A percentile compares a stretch with the other conserved stretches of the same genome.
These are phyloP conservation scores for Microctenopoma stevenorrisi DNA, from an alignment of 2,797 vertebrate genomes.

Conservation along the genomic window DNA sequence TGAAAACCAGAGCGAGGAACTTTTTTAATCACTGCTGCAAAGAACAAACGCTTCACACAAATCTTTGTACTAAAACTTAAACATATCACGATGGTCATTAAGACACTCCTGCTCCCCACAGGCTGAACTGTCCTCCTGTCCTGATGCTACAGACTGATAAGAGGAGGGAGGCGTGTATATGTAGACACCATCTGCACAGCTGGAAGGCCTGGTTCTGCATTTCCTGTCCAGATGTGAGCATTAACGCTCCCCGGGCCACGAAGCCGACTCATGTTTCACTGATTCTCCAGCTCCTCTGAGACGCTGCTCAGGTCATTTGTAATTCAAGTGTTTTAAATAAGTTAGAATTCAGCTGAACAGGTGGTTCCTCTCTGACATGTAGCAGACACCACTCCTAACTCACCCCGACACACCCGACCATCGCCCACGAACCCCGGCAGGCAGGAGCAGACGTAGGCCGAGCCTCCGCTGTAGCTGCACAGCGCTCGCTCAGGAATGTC, in stretches of 20 bases:
- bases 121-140: not conserved
- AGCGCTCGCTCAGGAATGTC: constrained; percentile 85
- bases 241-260: constrained; percentile 55
- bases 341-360: too few relatives aligned
- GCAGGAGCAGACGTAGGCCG: constrained; percentile 86
- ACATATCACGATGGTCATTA: too few relatives aligned
- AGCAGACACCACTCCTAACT: constrained; percentile 7
- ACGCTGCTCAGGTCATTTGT: not conserved
- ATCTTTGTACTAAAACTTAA: too few relatives aligned
- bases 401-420: constrained; percentile 87
- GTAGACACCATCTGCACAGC: constrained; percentile 53
- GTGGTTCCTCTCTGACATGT: too few relatives aligned
- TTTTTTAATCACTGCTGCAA: too few relatives aligned
- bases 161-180: not conserved
- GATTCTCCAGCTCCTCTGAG: not conserved
- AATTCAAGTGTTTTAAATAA: too few relatives aligned
- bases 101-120: too few relatives aligned
- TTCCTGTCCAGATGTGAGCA: constrained; percentile 58
- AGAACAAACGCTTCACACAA: too few relatives aligned
- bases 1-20: constrained; percentile 53
- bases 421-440: constrained; percentile 88
- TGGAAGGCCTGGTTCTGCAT: constrained; percentile 39
- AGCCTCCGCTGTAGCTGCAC: constrained; percentile 87
- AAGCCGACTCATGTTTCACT: not conserved
- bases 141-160: not conserved